Evolutionary conservation across 2,888 invertebrate genomes (phyloP).

Genomic region (Hemithea aestivaria): DNA sequence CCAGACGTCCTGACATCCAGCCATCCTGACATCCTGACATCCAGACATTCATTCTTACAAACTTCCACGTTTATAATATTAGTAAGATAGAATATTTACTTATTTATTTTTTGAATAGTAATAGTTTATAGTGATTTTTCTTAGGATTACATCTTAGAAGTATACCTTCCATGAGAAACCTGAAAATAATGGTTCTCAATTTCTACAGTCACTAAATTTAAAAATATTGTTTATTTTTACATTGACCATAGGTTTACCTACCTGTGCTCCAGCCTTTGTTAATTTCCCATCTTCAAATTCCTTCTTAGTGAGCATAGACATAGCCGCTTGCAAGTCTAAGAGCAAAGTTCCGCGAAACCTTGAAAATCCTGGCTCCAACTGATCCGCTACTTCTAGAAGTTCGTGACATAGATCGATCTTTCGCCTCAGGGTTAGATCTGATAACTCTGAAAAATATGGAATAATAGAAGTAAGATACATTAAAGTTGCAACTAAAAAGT

Average conservation of each 20-base stretch:
- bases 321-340: constrained; percentile 81
- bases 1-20: too few species aligned
- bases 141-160: too few species aligned
- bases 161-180: too few species aligned
- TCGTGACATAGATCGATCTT: constrained; percentile 84
- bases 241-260: constrained; percentile 32
- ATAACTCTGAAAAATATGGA: constrained; percentile 67
- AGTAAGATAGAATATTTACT: too few species aligned
- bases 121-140: too few species aligned
- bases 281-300: constrained; percentile 72
- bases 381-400: constrained; percentile 80
- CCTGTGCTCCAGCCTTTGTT: constrained; percentile 76
- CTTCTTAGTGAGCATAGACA: constrained; percentile 78
- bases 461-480: not conserved
- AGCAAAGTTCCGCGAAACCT: constrained; percentile 82
- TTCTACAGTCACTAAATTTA: too few species aligned
- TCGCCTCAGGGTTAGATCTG: constrained; percentile 74
- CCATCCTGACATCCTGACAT: too few species aligned
- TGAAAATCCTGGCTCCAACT: constrained; percentile 82
- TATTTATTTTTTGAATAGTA: too few species aligned
- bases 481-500: too few species aligned
- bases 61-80: too few species aligned
- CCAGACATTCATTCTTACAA: too few species aligned
- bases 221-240: not conserved
- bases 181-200: too few species aligned